Evolutionary conservation across 2,797 vertebrate species (phyloP).

Genomic region (Fundulus diaphanus): DNA sequence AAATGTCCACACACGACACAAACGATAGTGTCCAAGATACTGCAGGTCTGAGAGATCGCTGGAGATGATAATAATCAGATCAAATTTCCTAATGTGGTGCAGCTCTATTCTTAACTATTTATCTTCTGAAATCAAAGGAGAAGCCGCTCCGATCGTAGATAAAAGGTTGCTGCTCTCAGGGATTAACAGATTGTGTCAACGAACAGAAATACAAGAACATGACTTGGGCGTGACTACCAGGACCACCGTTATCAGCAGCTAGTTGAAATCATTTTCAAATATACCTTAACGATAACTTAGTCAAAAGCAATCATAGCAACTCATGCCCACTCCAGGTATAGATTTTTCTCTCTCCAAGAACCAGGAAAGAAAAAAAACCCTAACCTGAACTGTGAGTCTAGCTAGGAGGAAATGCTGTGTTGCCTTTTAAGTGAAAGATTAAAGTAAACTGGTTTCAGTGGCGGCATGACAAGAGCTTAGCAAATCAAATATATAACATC

Average conservation of each 20-base stretch:
- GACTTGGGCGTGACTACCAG: background rate
- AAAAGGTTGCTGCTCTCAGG: no score
- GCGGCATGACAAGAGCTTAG: no score
- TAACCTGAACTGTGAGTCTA: background rate
- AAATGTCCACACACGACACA: background rate
- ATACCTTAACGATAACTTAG: background rate
- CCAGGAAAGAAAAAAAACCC: no score
- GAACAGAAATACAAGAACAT: background rate
- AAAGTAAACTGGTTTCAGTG: background rate
- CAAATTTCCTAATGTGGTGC: background rate
- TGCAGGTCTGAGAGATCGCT: background rate
- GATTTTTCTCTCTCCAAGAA: background rate
- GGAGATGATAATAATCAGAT: background rate
- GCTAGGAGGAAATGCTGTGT: conserved; percentile 7
- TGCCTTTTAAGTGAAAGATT: background rate
- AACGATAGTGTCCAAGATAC: background rate
- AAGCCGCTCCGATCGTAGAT: background rate
- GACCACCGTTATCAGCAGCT: no score
- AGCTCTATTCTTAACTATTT: background rate
- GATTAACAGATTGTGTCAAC: background rate
- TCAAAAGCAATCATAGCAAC: background rate
- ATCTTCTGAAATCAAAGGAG: background rate
- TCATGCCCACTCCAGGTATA: background rate
- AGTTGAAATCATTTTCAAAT: background rate
- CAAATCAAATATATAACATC: no score